Evolutionary conservation across 2,113 vertebrate genomes (phyloP).

Genomic region (Halichoerus grypus): DNA sequence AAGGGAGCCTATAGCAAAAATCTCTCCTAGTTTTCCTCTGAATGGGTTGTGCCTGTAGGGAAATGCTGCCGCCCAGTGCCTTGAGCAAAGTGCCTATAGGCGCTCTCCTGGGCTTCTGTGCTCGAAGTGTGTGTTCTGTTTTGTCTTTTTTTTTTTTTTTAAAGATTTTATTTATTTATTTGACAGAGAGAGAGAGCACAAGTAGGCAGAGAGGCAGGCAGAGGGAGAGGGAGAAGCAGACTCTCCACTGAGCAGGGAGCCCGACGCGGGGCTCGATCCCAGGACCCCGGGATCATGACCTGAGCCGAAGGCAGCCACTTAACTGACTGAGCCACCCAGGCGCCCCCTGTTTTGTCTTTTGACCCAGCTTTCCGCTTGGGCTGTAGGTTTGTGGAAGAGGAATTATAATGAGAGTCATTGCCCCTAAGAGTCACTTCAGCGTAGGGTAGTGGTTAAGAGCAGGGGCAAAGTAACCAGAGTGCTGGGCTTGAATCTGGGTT

Average conservation of each 20-base stretch:
- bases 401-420: background rate
- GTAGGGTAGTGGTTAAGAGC: background rate
- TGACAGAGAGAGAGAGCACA: too few relatives aligned
- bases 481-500: background rate
- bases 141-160: background rate
- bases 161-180: too few relatives aligned
- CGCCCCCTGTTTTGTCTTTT: background rate
- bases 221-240: too few relatives aligned
- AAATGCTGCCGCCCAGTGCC: background rate
- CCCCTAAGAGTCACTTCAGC: background rate
- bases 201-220: too few relatives aligned
- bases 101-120: background rate
- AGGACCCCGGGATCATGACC: too few relatives aligned
- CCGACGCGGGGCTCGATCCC: too few relatives aligned
- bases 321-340: too few relatives aligned
- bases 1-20: background rate
- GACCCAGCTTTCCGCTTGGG: background rate
- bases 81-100: background rate
- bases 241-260: too few relatives aligned
- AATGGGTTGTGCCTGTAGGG: background rate
- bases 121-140: too few relatives aligned
- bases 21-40: background rate
- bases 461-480: accelerated
- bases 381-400: background rate
- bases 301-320: too few relatives aligned